Conservation (phyloP, 2,888 invertebrate species). For the Hipparchia semele region DNA sequence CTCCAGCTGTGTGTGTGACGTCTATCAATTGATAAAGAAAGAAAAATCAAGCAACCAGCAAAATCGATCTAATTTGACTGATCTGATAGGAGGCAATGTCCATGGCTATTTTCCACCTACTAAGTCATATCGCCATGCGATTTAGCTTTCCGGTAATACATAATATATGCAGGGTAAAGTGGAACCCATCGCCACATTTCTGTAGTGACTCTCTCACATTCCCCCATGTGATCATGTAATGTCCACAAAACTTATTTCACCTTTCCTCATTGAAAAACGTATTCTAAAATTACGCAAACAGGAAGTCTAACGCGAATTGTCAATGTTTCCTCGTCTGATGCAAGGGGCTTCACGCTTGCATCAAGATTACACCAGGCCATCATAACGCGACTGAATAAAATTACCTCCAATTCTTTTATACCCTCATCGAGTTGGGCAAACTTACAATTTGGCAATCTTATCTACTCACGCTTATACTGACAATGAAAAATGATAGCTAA, state of each 20-base stretch:
- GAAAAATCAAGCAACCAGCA: no score
- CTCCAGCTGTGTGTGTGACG: no score
- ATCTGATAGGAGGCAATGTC: no score
- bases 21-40: no score
- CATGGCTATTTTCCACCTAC: no score
- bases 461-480: neutral
- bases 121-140: no score
- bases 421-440: neutral
- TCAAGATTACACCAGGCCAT: slow-evolving; percentile 19
- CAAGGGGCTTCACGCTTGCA: slow-evolving; percentile 19
- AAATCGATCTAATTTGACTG: no score
- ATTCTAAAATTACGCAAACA: slow-evolving; percentile 10
- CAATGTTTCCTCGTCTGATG: slow-evolving; percentile 21
- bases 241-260: slow-evolving; percentile 1
- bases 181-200: neutral
- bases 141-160: neutral
- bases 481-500: slow-evolving; percentile 13
- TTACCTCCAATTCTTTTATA: slow-evolving; percentile 1
- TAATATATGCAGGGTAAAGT: neutral
- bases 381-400: slow-evolving; percentile 11
- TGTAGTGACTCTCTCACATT: neutral
- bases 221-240: neutral
- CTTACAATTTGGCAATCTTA: slow-evolving; percentile 8
- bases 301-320: slow-evolving; percentile 1
- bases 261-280: slow-evolving; percentile 1